Percentiles rank a stretch among this genome's conserved stretches.
phyloP scores from a whole-genome alignment of 1,140 invertebrate species.

The Meloidogyne exigua region DNA sequence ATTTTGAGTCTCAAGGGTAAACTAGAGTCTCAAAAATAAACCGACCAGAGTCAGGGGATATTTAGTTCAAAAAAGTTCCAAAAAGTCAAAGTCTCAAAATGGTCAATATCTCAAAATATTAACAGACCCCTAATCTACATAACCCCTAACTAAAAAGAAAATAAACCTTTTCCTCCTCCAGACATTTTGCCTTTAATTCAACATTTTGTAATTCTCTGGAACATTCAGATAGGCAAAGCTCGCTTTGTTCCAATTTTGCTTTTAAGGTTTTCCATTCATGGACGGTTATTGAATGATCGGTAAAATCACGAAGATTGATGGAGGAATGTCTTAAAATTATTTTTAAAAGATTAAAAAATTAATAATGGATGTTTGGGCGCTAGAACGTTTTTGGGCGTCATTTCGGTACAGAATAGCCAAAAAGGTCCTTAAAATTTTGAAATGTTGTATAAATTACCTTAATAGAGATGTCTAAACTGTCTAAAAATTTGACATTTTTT shows the following conservation, averaged over 20 bases:
- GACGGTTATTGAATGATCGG: constrained; percentile 35
- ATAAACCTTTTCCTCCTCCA: constrained; percentile 31
- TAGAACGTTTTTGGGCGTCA: not conserved
- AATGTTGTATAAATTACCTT: too few species aligned
- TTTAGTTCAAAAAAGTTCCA: too few species aligned
- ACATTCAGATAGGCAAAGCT: constrained; percentile 45
- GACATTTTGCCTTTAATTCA: constrained; percentile 25
- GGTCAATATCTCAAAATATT: not conserved
- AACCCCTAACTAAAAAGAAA: not conserved
- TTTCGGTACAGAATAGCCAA: too few species aligned
- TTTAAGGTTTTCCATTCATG: constrained; percentile 48
- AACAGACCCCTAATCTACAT: not conserved
- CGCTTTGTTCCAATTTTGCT: constrained; percentile 48
- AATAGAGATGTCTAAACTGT: too few species aligned
- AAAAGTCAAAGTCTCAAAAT: too few species aligned
- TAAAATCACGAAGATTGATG: constrained; percentile 35
- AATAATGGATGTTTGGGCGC: constrained; percentile 4
- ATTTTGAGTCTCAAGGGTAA: too few species aligned
- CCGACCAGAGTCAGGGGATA: too few species aligned
- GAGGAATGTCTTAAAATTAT: constrained; percentile 15
- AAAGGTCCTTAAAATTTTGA: constrained; percentile 21
- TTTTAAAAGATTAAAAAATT: constrained; percentile 19
- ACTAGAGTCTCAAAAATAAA: too few species aligned
- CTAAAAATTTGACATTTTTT: too few species aligned
- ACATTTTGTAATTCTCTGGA: constrained; percentile 29